phyloP scores from a whole-genome alignment of 2,888 invertebrate genomes.

The Polia nebulosa region DNA sequence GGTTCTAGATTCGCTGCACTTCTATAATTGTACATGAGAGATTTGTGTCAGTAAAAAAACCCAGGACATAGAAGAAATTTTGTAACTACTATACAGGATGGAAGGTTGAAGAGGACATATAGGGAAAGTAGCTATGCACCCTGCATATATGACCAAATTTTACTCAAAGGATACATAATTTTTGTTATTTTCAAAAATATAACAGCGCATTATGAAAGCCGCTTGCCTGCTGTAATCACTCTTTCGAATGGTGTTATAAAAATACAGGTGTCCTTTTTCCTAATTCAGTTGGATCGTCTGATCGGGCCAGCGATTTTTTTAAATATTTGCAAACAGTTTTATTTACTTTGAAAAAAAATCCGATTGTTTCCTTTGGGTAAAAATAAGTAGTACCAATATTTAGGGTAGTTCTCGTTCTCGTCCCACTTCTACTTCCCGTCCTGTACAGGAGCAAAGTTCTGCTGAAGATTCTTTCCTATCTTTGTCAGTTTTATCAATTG shows the following conservation, averaged over 20 bases:
- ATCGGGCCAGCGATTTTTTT: not conserved
- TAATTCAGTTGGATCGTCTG: not conserved
- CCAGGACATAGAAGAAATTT: not conserved
- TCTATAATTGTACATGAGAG: constrained; percentile 26
- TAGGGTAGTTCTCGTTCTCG: too few species aligned
- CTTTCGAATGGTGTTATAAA: not conserved
- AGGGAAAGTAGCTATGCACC: not conserved
- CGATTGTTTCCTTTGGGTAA: too few species aligned
- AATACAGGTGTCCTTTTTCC: not conserved
- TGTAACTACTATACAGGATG: not conserved
- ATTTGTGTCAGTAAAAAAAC: not conserved
- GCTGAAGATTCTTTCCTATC: constrained; percentile 1
- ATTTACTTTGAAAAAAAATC: too few species aligned
- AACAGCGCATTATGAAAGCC: too few species aligned
- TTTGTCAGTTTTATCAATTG: constrained; percentile 14
- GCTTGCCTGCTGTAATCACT: not conserved
- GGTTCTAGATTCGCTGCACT: constrained; percentile 34
- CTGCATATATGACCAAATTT: not conserved
- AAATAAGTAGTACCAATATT: too few species aligned
- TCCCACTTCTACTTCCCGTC: not conserved
- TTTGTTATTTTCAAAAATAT: too few species aligned
- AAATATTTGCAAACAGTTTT: too few species aligned
- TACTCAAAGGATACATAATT: not conserved
- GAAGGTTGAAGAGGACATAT: not conserved
- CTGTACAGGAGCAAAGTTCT: not conserved